Percentiles rank a stretch among this genome's conserved stretches.
Conservation (phyloP, 2,797 vertebrate genomes). For the Mastacembelus armatus region DNA sequence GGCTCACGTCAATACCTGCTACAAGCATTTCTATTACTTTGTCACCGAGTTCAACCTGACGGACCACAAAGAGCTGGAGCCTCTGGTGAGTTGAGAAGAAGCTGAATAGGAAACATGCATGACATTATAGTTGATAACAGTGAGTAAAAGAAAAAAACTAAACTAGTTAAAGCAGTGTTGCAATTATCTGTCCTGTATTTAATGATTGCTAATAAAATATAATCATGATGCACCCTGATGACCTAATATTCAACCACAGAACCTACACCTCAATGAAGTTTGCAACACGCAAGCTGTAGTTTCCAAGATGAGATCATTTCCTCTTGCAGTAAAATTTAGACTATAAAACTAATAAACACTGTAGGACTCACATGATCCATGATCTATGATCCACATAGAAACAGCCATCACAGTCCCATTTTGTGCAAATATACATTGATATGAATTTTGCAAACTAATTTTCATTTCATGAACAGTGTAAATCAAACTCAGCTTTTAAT, state of each 20-base stretch:
- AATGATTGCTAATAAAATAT: background rate
- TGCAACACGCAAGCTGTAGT: background rate
- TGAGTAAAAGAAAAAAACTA: no score
- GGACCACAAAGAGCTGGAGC: slow-evolving; percentile 97
- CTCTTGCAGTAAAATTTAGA: background rate
- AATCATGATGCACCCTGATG: background rate
- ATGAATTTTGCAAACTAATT: no score
- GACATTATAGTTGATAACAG: background rate
- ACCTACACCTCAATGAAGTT: background rate
- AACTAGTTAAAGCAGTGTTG: background rate
- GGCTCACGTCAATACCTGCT: slow-evolving; percentile 98
- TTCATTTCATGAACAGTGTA: background rate
- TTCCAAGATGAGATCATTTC: background rate
- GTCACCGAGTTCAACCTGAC: slow-evolving; percentile 95
- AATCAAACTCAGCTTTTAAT: background rate
- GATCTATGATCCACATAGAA: no score
- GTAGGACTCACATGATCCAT: no score
- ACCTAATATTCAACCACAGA: no score
- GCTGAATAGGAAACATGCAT: no score
- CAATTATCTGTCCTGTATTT: background rate
- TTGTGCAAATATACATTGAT: background rate
- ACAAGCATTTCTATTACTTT: slow-evolving; percentile 99
- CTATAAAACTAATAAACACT: background rate
- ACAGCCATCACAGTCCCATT: background rate
- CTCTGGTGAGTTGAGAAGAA: slow-evolving; percentile 89